Base-by-base conservation (phyloP, 2,888 invertebrate genomes). In the Alitta virens region DNA sequence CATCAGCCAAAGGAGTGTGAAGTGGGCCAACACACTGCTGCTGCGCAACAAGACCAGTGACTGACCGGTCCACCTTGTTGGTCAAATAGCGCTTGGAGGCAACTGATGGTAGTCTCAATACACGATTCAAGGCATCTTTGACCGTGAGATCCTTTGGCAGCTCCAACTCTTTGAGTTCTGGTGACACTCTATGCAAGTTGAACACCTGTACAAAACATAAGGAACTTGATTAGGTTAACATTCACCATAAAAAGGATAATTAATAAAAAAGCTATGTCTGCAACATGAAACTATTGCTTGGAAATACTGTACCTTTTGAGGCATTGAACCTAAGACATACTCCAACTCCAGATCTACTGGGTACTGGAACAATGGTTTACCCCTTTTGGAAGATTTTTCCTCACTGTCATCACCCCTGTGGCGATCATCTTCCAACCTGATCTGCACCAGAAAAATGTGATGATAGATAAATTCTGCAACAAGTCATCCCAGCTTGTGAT, bases 11-110 rank as follows among this genome's bases (percentile, higher is more conserved):
- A 0, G 99, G 98, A 0, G 95, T 94, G 81, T 98, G 98, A 0
- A 98, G 83, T 0, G 97, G 96, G 0, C 99, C 98, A 25, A 98
- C 94, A 80, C 98, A 98, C 81, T 99, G 99, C 77, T 99, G 98
- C 81, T 97, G 97, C 0, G 94, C 98, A 62, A 98, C 87, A 18
- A 98, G 84, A 0, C 98, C 98, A 1, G 94, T 91, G 9, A 98
- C 97, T 78, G 95, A 96, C 49, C 97, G 74, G 69, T 85, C 85
- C n/a, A 71, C 67, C 86, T 97, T 97, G 77, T 91, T 97, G 0
- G 95, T 97, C 49, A 97, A 86, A 79, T 92, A 97, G 71, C 97
- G 86, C 82, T 99, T 99, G 81, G 96, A 95, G 53, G 90, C 92
- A 3, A 99, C 96, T 1, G 94, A 88, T 0, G 97, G 92, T 24